Evolutionary conservation across 2,113 vertebrate genomes (phyloP), one percentile per base, ranked within the genome.

Genomic region (Percopsis transmontana): DNA sequence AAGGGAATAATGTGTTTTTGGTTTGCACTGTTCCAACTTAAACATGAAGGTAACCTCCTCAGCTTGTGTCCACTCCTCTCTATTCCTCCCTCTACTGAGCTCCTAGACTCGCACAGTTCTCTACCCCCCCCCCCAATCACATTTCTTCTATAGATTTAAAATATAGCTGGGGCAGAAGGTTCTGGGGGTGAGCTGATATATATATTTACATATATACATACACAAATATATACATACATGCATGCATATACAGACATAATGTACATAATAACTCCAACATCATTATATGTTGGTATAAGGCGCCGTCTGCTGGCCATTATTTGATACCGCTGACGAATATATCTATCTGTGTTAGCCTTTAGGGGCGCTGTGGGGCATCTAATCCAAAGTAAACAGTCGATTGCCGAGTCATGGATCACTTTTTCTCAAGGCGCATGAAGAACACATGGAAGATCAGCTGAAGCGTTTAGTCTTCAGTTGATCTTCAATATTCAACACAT

Each of bases 361-460:
- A 0, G 68, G 20, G 59, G 78, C 1, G 20, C 3, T n/a, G 39
- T 54, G 0, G 1, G 5, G 68, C 27, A 33, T 33, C 27, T 74
- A 70, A 55, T 15, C 65, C n/a, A n/a, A n/a, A n/a, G n/a, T 80
- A 74, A 76, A 54, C 5, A 15, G 65, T 76, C 45, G 66, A 74
- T 69, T 66, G 72, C 12, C 38, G 82, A 85, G 79, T 85, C 76
- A 85, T 58, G 23, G 75, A 74, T 77, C 0, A 47, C 8, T 44
- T 55, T 70, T 65, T n/a, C 39, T 52, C 53, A 66, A 58, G 58
- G 0, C 1, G 16, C 47, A 1, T 56, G 23, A 16, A 14, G 6
- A 11, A 15, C 4, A 2, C 70, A 78, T 79, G 79, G 72, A 72
- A 72, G 16, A 4, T 38, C 8, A 3, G 47, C 23, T 21, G 18